Conservation (phyloP, 35 echinoderm and acorn worm genomes). For the Amphiura filiformis region DNA sequence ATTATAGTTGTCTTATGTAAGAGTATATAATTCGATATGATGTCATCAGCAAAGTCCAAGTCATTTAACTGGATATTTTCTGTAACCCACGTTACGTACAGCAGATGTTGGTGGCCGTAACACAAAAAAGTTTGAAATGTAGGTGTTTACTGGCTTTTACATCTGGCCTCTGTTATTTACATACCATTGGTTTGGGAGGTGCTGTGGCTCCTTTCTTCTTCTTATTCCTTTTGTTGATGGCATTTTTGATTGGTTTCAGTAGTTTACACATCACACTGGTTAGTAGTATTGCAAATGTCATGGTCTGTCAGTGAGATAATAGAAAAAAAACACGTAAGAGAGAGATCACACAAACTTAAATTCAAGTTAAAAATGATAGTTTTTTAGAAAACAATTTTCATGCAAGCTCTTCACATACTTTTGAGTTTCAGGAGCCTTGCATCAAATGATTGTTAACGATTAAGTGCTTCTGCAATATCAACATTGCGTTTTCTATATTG, state of each 20-base stretch:
- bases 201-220: slow-evolving; percentile 65
- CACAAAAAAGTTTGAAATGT: too few relatives aligned
- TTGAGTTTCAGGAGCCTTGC: background rate
- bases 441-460: background rate
- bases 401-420: background rate
- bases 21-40: too few relatives aligned
- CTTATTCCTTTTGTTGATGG: slow-evolving; percentile 36
- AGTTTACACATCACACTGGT: slow-evolving; percentile 49
- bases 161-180: too few relatives aligned
- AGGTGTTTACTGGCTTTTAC: too few relatives aligned
- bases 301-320: slow-evolving; percentile 33
- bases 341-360: background rate
- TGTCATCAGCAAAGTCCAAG: too few relatives aligned
- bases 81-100: too few relatives aligned
- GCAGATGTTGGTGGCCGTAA: too few relatives aligned
- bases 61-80: too few relatives aligned
- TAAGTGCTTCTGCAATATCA: too few relatives aligned
- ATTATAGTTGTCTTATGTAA: too few relatives aligned
- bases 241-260: slow-evolving; percentile 56
- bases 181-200: slow-evolving; percentile 36
- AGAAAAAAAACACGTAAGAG: background rate
- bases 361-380: too few relatives aligned
- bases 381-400: background rate
- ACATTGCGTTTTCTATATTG: too few relatives aligned
- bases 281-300: slow-evolving; percentile 52